Percentiles rank a stretch among this genome's conserved stretches.
phyloP scores from a whole-genome alignment of 2,797 vertebrate species.

The Falco cherrug region DNA sequence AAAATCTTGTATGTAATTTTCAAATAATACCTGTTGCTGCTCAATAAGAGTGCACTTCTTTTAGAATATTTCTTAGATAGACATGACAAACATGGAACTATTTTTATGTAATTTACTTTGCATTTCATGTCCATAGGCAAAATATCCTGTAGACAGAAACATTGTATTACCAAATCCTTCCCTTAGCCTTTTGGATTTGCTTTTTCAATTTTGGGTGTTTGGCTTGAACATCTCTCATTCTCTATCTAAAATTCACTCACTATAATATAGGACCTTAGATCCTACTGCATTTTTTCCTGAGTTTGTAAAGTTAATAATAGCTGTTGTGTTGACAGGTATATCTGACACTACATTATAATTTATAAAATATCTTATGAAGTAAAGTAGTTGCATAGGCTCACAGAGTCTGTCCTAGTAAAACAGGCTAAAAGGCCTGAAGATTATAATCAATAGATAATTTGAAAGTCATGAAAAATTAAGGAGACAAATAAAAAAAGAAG shows the following conservation, averaged over 20 bases:
- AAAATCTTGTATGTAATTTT: background rate
- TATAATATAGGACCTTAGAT: background rate
- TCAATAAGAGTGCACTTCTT: background rate
- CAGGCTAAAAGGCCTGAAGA: background rate
- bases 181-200: background rate
- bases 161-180: background rate
- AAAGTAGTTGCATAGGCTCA: background rate
- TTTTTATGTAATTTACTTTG: background rate
- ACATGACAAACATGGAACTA: background rate
- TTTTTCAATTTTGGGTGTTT: background rate
- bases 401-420: background rate
- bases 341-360: background rate
- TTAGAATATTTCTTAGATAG: background rate
- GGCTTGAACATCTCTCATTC: background rate
- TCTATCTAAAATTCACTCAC: background rate
- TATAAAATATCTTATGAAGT: background rate
- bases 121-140: rapidly evolving
- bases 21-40: background rate
- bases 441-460: constrained; percentile 20
- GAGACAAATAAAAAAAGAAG: background rate
- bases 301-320: background rate
- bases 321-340: background rate
- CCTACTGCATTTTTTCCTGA: background rate
- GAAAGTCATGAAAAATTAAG: constrained; percentile 29
- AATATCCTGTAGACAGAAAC: background rate